A percentile compares a stretch with the other conserved stretches of the same genome.
Evolutionary conservation across 2,113 vertebrate genomes (phyloP).

Genomic region (Microtus ochrogaster): DNA sequence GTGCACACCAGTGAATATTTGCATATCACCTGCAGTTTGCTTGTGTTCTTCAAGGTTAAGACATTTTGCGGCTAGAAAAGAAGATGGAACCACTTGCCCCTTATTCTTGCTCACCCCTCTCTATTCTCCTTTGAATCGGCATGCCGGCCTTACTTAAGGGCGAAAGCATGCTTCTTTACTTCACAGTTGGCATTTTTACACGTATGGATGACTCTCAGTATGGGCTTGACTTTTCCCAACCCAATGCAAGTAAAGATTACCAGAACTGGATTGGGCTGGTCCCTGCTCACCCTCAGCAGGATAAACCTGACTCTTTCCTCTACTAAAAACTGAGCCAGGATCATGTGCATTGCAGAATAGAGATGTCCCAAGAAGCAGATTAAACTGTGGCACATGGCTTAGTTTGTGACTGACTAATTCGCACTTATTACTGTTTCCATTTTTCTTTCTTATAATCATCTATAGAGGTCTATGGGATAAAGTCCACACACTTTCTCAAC

Average conservation of each 20-base stretch:
- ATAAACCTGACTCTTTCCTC: background rate
- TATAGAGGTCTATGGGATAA: background rate
- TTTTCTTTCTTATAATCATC: background rate
- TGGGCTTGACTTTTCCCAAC: background rate
- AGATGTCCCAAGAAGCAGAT: background rate
- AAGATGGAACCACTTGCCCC: background rate
- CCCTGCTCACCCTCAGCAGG: background rate
- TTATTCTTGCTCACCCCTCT: background rate
- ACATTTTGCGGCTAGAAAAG: background rate
- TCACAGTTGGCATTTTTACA: background rate
- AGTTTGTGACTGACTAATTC: conserved; percentile 16
- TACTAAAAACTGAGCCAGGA: conserved; percentile 50
- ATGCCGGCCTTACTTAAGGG: background rate
- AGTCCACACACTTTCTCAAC: background rate
- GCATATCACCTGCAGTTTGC: background rate
- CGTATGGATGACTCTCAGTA: background rate
- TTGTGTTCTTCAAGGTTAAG: background rate
- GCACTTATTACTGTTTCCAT: conserved; percentile 1
- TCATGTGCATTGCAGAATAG: background rate
- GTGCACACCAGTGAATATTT: background rate
- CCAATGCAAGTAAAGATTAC: background rate
- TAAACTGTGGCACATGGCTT: background rate
- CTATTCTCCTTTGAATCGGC: background rate
- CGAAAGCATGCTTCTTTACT: background rate
- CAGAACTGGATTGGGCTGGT: background rate